These are phyloP conservation scores for Platycercus adscitus DNA, from an alignment of 2,113 vertebrate species.

Conservation along the genomic window DNA sequence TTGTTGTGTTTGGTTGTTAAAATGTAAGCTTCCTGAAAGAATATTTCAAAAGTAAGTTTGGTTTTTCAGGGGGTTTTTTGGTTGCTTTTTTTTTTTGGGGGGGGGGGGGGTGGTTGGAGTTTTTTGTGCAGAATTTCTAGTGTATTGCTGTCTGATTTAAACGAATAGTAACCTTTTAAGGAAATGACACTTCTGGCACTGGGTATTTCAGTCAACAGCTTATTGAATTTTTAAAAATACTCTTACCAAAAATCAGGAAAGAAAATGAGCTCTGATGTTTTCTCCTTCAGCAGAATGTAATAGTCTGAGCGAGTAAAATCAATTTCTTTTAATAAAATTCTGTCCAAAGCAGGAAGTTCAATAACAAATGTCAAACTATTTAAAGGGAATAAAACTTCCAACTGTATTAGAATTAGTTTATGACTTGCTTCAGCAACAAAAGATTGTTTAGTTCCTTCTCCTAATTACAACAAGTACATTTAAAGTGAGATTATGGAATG, in stretches of 20 bases:
- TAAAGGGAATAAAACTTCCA: neutral
- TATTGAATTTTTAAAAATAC: conserved; percentile 11
- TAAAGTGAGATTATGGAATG: neutral
- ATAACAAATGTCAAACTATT: conserved; percentile 30
- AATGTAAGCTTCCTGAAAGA: conserved; percentile 30
- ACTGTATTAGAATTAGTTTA: neutral
- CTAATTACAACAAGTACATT: neutral
- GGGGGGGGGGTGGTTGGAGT: no score
- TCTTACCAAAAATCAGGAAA: neutral
- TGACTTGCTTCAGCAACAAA: neutral
- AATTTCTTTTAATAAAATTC: conserved; percentile 39
- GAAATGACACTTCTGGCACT: neutral
- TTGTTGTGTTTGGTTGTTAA: conserved; percentile 39
- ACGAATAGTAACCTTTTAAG: neutral
- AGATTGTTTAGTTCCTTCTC: neutral
- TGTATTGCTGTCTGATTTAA: neutral
- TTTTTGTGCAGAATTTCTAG: neutral
- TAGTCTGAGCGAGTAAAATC: conserved; percentile 28
- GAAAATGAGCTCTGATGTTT: neutral
- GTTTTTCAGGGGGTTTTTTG: neutral
- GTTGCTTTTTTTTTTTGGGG: neutral
- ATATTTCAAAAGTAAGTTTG: neutral
- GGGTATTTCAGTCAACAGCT: neutral
- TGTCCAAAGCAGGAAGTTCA: conserved; percentile 23
- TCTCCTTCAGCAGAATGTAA: conserved; percentile 17